Evolutionary conservation across 2,113 vertebrate genomes (phyloP), one percentile per base, ranked within the genome.

Genomic region (Cyprinodon brontotheroides): DNA sequence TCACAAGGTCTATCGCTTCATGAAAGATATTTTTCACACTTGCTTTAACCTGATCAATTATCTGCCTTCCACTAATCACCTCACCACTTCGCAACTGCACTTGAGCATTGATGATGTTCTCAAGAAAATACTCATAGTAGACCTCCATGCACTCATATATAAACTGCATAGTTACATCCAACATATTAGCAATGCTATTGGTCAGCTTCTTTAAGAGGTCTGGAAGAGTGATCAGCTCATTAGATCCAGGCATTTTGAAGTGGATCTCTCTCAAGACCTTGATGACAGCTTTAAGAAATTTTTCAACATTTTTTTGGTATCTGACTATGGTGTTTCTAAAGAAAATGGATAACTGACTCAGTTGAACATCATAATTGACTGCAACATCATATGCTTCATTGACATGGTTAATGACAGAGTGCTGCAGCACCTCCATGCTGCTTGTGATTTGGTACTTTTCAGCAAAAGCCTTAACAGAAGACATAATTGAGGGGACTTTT

Each of bases 221-320:
- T 81, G 94, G 93, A 39, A 92, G 82, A 36, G 95, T 96, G 65
- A 92, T 94, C 37, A 78, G 85, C 38, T 89, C 74, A 4, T 88
- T 78, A 62, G 93, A 86, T 3, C 95, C 95, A 68, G 95, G 95
- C 14, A 97, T 65, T 68, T 92, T 93, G 80, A 97, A 94, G 79
- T 83, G 92, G 61, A 93, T 95, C 65, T 90, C 92, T 65, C 91
- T 96, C 71, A 98, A 75, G 79, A 95, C 90, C 72, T 92, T 90
- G 53, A 95, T 85, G 39, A 88, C 76, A 29, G 93, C 92, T 77
- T 96, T 93, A 84, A 95, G 86, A 4, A 95, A 47, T 2, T 45
- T 80, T 53, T 92, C 93, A 75, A 94, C 60, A 68, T 48, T 93
- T 66, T 82, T 86, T 39, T 93, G 93, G 57, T 91, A 96, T 48